phyloP scores from a whole-genome alignment of 2,888 invertebrate genomes.

The Anticlea derivata region DNA sequence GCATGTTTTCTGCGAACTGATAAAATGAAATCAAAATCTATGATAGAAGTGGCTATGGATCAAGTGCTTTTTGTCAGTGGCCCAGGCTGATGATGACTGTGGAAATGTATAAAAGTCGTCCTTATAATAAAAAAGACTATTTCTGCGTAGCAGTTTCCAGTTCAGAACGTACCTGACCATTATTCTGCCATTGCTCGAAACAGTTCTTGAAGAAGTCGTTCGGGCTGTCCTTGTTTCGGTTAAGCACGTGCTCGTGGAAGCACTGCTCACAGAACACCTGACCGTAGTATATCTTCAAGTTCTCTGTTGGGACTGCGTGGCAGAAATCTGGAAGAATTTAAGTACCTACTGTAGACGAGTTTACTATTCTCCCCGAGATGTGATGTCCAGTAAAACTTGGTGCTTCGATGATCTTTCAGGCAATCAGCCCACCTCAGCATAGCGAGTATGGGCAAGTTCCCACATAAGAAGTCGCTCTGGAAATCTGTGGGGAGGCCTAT shows the following conservation, averaged over 20 bases:
- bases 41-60: not conserved
- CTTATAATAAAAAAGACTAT: too few species aligned
- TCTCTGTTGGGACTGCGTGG: conserved; percentile 58
- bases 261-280: conserved; percentile 76
- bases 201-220: conserved; percentile 71
- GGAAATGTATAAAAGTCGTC: too few species aligned
- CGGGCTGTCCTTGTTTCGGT: conserved; percentile 61
- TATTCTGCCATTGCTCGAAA: conserved; percentile 74
- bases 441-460: not conserved
- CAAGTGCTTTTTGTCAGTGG: too few species aligned
- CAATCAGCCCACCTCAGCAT: too few species aligned
- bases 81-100: too few species aligned
- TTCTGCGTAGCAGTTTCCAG: too few species aligned
- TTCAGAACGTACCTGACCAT: conserved; percentile 36
- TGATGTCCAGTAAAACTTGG: too few species aligned
- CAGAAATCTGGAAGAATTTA: conserved; percentile 58
- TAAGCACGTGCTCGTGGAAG: conserved; percentile 65
- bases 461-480: too few species aligned
- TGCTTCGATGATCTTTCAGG: too few species aligned
- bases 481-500: too few species aligned
- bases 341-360: too few species aligned
- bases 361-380: too few species aligned
- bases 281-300: conserved; percentile 73
- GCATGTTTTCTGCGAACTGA: conserved; percentile 62
- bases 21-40: not conserved